Conservation (phyloP, 2,888 invertebrate species). For the Sinopyrophorus schimmeli region DNA sequence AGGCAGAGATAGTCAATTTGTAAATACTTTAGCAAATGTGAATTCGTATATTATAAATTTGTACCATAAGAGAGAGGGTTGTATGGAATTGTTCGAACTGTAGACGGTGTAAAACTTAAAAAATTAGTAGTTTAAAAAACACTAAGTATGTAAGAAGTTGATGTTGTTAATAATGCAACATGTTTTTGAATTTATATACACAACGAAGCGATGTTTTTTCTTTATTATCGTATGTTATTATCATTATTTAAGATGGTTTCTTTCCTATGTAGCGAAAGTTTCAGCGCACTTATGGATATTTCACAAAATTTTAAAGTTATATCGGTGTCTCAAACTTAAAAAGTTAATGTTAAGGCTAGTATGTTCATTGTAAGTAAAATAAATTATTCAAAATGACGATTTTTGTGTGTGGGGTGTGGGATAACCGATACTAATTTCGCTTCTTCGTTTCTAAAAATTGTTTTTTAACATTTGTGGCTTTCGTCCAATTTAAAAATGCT, state of each 20-base stretch:
- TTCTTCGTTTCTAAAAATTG: too few species aligned
- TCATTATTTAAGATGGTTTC: constrained; percentile 22
- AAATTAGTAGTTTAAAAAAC: constrained; percentile 18
- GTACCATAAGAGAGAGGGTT: constrained; percentile 29
- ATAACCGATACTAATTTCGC: too few species aligned
- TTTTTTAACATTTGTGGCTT: too few species aligned
- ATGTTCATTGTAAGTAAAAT: constrained; percentile 33
- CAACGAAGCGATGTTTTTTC: constrained; percentile 26
- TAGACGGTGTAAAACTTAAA: constrained; percentile 13
- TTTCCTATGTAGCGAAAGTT: constrained; percentile 24
- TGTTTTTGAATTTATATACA: constrained; percentile 28
- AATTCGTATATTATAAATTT: constrained; percentile 31
- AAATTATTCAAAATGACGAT: constrained; percentile 28
- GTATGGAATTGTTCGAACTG: constrained; percentile 20
- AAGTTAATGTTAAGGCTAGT: constrained; percentile 33
- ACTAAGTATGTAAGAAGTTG: constrained; percentile 27
- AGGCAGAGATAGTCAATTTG: constrained; percentile 51
- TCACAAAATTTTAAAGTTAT: constrained; percentile 30
- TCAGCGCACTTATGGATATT: constrained; percentile 28
- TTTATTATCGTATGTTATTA: constrained; percentile 26
- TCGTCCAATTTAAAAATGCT: too few species aligned
- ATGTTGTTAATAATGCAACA: constrained; percentile 24
- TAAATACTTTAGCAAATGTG: constrained; percentile 42
- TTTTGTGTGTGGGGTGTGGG: too few species aligned
- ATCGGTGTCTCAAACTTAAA: constrained; percentile 32